Evolutionary conservation across 2,888 invertebrate genomes (phyloP).

Genomic region (Tenthredo notha): DNA sequence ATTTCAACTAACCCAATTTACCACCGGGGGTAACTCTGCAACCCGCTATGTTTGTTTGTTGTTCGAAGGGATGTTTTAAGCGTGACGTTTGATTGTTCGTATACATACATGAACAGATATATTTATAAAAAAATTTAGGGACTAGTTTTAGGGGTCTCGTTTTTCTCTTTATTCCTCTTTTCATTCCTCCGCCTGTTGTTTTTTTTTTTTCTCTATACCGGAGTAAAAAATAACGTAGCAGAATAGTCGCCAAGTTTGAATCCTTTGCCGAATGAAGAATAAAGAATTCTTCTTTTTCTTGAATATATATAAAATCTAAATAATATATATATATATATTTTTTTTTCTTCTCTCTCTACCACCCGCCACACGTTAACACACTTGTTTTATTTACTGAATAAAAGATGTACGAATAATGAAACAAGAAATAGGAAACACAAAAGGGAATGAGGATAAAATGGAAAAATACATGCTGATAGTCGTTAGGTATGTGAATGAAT

Average conservation of each 20-base stretch:
- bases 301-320: not conserved
- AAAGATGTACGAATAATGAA: not conserved
- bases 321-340: no score
- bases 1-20: slow-evolving; percentile 77
- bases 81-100: slow-evolving; percentile 58
- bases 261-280: not conserved
- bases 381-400: not conserved
- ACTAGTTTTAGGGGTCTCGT: not conserved
- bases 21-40: slow-evolving; percentile 72
- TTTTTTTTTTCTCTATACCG: not conserved
- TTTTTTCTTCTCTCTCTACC: not conserved
- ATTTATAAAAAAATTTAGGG: not conserved
- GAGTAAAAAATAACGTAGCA: not conserved
- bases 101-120: not conserved
- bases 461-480: not conserved
- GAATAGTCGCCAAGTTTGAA: not conserved
- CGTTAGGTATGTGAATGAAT: not conserved
- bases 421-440: not conserved
- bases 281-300: not conserved
- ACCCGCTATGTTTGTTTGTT: slow-evolving; percentile 70
- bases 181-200: not conserved
- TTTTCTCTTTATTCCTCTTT: not conserved
- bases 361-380: not conserved
- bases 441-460: not conserved
- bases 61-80: slow-evolving; percentile 58